These are phyloP conservation scores for Cryptocephalus primarius DNA, from an alignment of 2,888 invertebrate genomes.

Conservation along the genomic window DNA sequence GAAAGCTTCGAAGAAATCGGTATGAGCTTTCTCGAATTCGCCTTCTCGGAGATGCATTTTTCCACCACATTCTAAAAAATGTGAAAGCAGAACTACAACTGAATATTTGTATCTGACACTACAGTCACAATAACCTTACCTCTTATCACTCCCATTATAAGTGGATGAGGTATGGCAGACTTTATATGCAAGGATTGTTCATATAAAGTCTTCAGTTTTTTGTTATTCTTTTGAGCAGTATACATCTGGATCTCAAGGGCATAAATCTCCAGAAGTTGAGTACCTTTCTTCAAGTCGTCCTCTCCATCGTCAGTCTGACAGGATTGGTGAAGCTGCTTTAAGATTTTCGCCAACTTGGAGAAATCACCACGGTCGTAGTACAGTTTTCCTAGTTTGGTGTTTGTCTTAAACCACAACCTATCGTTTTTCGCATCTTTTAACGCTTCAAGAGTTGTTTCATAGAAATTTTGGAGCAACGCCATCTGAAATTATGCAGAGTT, in stretches of 20 bases:
- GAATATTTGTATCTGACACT: not conserved
- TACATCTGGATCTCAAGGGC: conserved; percentile 99
- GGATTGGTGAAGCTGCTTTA: conserved; percentile 93
- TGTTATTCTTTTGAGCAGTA: conserved; percentile 98
- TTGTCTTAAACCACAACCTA: conserved; percentile 98
- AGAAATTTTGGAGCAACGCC: conserved; percentile 96
- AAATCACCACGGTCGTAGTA: conserved; percentile 96
- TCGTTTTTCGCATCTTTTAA: conserved; percentile 98
- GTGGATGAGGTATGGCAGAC: conserved; percentile 98
- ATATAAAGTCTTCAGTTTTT: conserved; percentile 90
- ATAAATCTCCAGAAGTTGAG: conserved; percentile 95
- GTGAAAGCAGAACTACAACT: conserved; percentile 4
- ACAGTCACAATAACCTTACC: conserved; percentile 41
- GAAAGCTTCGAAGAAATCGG: conserved; percentile 98
- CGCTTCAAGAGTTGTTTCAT: conserved; percentile 91
- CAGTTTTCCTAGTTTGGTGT: conserved; percentile 95
- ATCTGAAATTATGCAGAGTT: conserved; percentile 49
- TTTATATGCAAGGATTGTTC: conserved; percentile 98
- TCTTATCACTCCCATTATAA: conserved; percentile 98
- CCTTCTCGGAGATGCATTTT: conserved; percentile 99
- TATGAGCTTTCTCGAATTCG: conserved; percentile 97
- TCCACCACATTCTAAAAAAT: conserved; percentile 81
- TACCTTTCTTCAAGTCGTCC: conserved; percentile 95
- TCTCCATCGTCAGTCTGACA: conserved; percentile 98
- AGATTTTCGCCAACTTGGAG: conserved; percentile 86